A percentile compares a stretch with the other conserved stretches of the same genome.
Evolutionary conservation across 2,797 vertebrate genomes (phyloP).

Genomic region (Coregonus suidteri): DNA sequence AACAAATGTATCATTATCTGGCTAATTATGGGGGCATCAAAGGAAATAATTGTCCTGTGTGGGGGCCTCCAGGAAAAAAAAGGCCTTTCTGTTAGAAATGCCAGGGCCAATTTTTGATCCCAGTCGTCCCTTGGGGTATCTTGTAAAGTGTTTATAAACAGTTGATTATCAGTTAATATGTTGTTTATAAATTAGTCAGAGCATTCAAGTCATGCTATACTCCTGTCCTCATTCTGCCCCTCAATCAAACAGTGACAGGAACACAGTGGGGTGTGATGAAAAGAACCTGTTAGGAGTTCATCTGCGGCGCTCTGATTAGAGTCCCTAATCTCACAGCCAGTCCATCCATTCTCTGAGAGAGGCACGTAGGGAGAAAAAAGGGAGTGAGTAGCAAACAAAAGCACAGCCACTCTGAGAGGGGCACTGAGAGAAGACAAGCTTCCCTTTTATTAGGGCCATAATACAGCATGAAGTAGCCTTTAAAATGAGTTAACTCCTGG

Average conservation of each 20-base stretch:
- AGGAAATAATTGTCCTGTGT: too few species aligned
- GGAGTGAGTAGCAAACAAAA: constrained; percentile 32
- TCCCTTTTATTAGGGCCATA: constrained; percentile 54
- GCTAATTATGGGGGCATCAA: too few species aligned
- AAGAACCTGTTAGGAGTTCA: too few species aligned
- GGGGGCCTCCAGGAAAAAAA: background rate
- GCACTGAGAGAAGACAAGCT: constrained; percentile 34
- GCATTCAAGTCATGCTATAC: background rate
- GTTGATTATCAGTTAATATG: background rate
- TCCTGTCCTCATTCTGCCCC: background rate
- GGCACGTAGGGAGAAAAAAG: constrained; percentile 20
- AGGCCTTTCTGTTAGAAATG: background rate
- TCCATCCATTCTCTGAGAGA: constrained; percentile 5
- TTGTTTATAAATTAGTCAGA: constrained; percentile 19
- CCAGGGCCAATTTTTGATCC: too few species aligned
- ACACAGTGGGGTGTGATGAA: constrained; percentile 28
- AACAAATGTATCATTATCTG: too few species aligned
- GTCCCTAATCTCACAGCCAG: constrained; percentile 33
- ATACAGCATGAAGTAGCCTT: constrained; percentile 60
- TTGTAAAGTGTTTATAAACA: background rate
- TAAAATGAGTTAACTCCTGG: constrained; percentile 29
- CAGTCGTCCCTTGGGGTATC: too few species aligned
- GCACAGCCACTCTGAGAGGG: constrained; percentile 21
- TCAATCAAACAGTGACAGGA: background rate
- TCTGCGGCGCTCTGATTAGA: constrained; percentile 20